Conservation (phyloP, 2,888 invertebrate genomes). For the Protonemura montana region DNA sequence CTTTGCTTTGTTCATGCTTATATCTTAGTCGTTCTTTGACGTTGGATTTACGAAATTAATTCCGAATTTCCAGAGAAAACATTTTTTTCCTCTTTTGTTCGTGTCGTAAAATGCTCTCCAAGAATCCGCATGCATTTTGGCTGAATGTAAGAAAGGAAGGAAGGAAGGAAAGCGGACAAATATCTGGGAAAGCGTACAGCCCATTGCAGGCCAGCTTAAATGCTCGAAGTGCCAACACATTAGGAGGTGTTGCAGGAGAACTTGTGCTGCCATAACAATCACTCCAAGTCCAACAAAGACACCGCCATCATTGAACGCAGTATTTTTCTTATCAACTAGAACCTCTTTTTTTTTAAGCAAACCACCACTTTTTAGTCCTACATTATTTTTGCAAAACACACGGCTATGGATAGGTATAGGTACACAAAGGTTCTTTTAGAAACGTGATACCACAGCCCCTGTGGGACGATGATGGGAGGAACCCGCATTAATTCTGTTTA, state of each 20-base stretch:
- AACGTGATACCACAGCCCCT: background rate
- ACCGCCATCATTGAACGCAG: background rate
- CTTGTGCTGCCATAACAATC: background rate
- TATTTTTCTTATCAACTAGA: background rate
- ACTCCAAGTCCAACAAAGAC: background rate
- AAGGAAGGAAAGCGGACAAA: background rate
- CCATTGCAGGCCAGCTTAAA: background rate
- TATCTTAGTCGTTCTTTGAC: background rate
- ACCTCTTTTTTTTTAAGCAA: background rate
- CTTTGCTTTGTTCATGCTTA: background rate
- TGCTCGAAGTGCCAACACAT: background rate
- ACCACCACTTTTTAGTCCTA: background rate
- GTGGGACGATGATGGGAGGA: background rate
- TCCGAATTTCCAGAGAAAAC: background rate
- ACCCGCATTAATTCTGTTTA: background rate
- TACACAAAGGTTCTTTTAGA: background rate
- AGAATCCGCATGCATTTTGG: background rate
- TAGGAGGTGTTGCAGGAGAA: background rate
- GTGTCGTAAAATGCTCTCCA: background rate
- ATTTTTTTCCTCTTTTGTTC: background rate
- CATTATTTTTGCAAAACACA: background rate
- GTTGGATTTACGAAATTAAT: background rate
- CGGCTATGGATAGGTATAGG: background rate
- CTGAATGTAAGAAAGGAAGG: too few relatives aligned
- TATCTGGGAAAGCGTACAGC: background rate